Percentiles rank a stretch among this genome's conserved stretches.
Conservation (phyloP, 2,888 invertebrate genomes). For the Sepiola atlantica region DNA sequence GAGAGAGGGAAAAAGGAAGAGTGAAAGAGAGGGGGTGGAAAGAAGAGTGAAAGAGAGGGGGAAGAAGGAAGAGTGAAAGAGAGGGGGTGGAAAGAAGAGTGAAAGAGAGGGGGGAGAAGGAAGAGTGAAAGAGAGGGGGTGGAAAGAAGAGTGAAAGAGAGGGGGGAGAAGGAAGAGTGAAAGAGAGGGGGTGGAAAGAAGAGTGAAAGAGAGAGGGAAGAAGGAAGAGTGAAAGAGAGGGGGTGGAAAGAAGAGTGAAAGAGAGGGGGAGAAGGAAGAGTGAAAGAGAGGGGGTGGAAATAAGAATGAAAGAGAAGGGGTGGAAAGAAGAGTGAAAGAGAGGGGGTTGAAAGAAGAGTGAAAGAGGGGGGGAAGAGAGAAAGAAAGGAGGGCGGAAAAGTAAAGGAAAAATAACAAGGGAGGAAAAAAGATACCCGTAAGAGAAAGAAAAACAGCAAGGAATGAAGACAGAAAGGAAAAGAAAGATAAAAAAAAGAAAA, state of each 20-base stretch:
- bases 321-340: too few species aligned
- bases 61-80: neutral
- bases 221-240: neutral
- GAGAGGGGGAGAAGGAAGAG: too few species aligned
- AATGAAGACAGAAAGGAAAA: neutral
- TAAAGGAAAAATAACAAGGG: neutral
- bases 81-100: neutral
- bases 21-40: neutral
- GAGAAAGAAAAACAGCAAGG: neutral
- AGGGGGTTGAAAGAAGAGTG: neutral
- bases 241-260: too few species aligned
- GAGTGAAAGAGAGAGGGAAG: too few species aligned
- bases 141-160: neutral
- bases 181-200: too few species aligned
- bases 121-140: neutral
- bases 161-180: neutral
- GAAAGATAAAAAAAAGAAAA: neutral
- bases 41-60: neutral
- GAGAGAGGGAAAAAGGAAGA: too few species aligned
- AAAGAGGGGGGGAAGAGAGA: neutral
- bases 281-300: neutral
- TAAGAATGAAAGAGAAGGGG: neutral
- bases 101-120: neutral
- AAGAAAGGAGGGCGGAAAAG: neutral
- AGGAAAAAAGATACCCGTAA: neutral